Evolutionary conservation across 1,140 invertebrate species (phyloP), one percentile per base, ranked within the genome.

Genomic region (Bursaphelenchus mucronatus): DNA sequence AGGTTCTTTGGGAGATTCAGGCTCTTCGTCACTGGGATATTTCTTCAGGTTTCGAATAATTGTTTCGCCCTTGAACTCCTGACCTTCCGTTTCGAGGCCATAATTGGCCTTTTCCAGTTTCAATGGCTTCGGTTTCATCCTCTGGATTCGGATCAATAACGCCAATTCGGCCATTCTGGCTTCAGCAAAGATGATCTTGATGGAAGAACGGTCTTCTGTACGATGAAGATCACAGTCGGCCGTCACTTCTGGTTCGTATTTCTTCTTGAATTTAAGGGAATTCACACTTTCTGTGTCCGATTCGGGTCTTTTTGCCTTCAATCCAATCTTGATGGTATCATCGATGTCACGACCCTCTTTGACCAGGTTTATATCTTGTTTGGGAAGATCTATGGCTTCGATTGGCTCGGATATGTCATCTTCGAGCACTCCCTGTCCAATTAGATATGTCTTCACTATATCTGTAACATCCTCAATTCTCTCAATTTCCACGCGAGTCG

Each of bases 391-490:
- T 73, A 73, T 46, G 61, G 47, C 41, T 71, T 69, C 69, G 10
- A 67, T 19, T 44, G 67, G 67, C 46, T 15, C n/a, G n/a, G 67
- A 50, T 41, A 7, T 21, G 68, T 76, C 49, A 6, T 71, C 67
- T 13, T 76, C 52, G 6, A 56, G 53, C n/a, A 51, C 73, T 19
- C 68, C 73, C 44, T 47, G 44, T n/a, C 71, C 71, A 51, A 73
- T 73, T 39, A 69, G 47, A 61, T 73, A 73, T 8, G 71, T 73
- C 21, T 73, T 73, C 10, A 76, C 74, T 45, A 73, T 70, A 53
- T 73, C 71, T n/a, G 70, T 73, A 30, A 73, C 74, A 50, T 76
- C 68, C 41, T 73, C 71, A 47, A 73, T 56, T n/a, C 68, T 19
- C 46, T 73, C 71, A 63, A 73, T 64, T 57, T 73, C 71, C 15